Base-by-base conservation (phyloP, 2,113 vertebrate genomes). In the Odontophorus gujanensis region DNA sequence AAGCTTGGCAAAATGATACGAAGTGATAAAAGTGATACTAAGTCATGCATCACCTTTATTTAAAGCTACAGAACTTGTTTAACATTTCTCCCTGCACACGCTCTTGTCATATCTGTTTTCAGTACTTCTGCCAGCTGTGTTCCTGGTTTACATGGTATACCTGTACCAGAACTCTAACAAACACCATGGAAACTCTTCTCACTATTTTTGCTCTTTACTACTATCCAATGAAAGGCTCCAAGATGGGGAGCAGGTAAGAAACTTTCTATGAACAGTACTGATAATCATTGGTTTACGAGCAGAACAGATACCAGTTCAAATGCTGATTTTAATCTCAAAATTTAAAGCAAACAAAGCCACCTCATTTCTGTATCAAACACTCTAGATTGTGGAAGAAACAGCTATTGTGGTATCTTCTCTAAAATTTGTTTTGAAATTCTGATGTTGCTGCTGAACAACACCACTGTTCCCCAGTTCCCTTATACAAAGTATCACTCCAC, bases 71-170 rank as follows among this genome's bases (percentile, higher is more conserved):
- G 15, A 55, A 40, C 16, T 67, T 67, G 65, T 32, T 77, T 58
- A 68, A 75, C 3, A 0, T 25, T 57, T 95, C 61, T 40, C 30
- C 40, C 26, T 68, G 13, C 88, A 47, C 30, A 81, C 51, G 38
- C 48, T 43, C 34, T 88, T 92, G 47, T 93, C 26, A 8, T 95
- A 47, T 84, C 84, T 91, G 34, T 88, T 97, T 88, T 76, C 95
- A 99, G 99, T 98, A 98, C 79, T 98, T 99, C 94, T 99, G 98
- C 96, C 99, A 99, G 93, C 84, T 99, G 85, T 98, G 98, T 73
- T 99, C 99, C 47, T 99, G 99, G 99, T 99, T 99, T 96, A 99
- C 99, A 0, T 99, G 99, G 99, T 99, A 98, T 95, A 99, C 98
- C 97, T 99, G 98, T 92, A 99, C 99, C 81, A 97, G 99, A 95